Evolutionary conservation across 1,140 invertebrate genomes (phyloP).

Genomic region (Phortica variegata): DNA sequence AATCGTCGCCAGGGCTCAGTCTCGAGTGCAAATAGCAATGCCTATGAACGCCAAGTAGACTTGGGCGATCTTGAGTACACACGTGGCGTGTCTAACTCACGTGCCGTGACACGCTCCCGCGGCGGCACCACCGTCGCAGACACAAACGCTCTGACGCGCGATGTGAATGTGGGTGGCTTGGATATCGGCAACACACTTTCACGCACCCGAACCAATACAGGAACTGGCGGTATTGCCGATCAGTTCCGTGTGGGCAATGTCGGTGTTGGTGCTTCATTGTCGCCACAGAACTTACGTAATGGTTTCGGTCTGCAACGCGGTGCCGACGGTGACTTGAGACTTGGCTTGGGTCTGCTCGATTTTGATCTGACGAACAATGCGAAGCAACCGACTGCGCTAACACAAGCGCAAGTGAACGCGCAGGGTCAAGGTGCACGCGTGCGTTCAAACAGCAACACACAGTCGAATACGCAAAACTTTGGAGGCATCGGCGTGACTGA

Average conservation of each 20-base stretch:
- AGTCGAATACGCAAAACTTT: conserved; percentile 28
- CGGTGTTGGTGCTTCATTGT: conserved; percentile 37
- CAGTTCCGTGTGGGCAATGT: conserved; percentile 42
- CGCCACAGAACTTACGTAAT: conserved; percentile 36
- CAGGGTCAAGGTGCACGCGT: conserved; percentile 30
- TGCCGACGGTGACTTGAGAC: conserved; percentile 30
- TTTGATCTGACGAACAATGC: conserved; percentile 36
- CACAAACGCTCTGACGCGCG: conserved; percentile 34
- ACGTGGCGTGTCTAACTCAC: conserved; percentile 37
- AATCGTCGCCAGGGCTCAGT: conserved; percentile 29
- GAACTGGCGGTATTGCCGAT: conserved; percentile 32
- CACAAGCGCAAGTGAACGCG: conserved; percentile 42
- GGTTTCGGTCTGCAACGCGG: conserved; percentile 41
- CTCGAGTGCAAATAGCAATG: conserved; percentile 37
- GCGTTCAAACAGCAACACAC: conserved; percentile 29
- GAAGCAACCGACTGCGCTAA: conserved; percentile 19
- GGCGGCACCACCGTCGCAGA: conserved; percentile 36
- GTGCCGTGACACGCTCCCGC: conserved; percentile 38
- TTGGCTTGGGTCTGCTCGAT: conserved; percentile 39
- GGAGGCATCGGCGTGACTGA: conserved; percentile 35
- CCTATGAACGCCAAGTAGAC: conserved; percentile 42
- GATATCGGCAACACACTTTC: conserved; percentile 47
- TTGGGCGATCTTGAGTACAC: conserved; percentile 37
- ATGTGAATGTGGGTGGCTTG: conserved; percentile 35
- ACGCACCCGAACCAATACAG: conserved; percentile 27